A percentile compares a stretch with the other conserved stretches of the same genome.
Evolutionary conservation across 2,113 vertebrate genomes (phyloP).

Genomic region (Hippolais icterina): DNA sequence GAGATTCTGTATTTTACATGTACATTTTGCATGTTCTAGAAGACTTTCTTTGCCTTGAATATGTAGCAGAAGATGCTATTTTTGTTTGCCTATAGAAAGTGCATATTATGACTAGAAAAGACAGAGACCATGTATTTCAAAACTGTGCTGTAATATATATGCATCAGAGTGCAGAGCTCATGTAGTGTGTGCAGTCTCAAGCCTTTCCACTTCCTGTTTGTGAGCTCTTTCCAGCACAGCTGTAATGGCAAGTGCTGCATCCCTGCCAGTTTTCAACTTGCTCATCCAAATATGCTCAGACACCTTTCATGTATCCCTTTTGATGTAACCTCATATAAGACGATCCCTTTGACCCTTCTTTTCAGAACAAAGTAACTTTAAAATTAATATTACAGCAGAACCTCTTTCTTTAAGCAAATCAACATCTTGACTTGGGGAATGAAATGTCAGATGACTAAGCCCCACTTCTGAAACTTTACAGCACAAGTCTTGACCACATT

Average conservation of each 20-base stretch:
- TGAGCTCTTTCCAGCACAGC: not conserved
- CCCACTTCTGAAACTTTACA: not conserved
- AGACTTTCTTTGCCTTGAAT: not conserved
- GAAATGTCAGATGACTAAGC: not conserved
- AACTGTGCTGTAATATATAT: not conserved
- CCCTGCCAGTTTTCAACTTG: not conserved
- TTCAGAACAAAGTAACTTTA: not conserved
- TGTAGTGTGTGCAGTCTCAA: not conserved
- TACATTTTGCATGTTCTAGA: not conserved
- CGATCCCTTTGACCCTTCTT: not conserved
- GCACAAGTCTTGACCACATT: not conserved
- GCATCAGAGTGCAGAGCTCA: not conserved
- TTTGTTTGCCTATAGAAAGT: not conserved
- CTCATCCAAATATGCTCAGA: not conserved
- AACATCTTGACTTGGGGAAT: not conserved
- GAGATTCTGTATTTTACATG: accelerated
- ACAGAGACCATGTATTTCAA: not conserved
- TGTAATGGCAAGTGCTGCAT: not conserved
- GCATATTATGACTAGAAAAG: not conserved
- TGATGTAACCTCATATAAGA: not conserved
- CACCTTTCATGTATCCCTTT: not conserved
- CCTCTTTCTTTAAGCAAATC: not conserved
- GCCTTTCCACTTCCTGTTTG: not conserved
- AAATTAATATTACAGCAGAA: not conserved
- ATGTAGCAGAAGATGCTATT: not conserved